These are phyloP conservation scores for Hyalella azteca DNA, from an alignment of 2,888 invertebrate genomes.

Conservation along the genomic window DNA sequence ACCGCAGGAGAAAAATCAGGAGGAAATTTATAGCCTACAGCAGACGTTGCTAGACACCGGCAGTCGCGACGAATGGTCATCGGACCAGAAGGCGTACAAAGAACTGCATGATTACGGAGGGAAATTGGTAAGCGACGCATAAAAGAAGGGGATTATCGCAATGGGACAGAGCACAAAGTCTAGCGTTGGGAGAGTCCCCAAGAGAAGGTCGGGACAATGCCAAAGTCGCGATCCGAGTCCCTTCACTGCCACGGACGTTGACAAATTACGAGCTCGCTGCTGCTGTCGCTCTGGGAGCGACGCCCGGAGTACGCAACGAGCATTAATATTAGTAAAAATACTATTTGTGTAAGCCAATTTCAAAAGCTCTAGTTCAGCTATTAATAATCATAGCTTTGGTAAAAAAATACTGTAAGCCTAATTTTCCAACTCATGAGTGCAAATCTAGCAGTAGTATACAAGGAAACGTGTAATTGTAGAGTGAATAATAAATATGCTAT, in stretches of 20 bases:
- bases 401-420: too few species aligned
- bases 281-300: neutral
- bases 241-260: slow-evolving; percentile 1
- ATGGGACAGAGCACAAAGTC: neutral
- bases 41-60: neutral
- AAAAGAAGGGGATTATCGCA: slow-evolving; percentile 36
- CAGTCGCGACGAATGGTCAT: neutral
- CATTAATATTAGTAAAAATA: too few species aligned
- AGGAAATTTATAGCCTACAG: neutral
- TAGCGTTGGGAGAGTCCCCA: neutral
- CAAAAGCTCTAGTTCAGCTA: too few species aligned
- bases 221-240: neutral
- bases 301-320: too few species aligned
- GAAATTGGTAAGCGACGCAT: slow-evolving; percentile 34
- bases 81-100: slow-evolving; percentile 18
- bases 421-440: too few species aligned
- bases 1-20: too few species aligned
- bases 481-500: too few species aligned
- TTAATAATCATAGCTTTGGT: too few species aligned
- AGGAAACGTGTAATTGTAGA: too few species aligned
- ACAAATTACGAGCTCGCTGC: slow-evolving; percentile 4
- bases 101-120: slow-evolving; percentile 28
- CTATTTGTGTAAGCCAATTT: too few species aligned
- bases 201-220: slow-evolving; percentile 2
- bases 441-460: too few species aligned